A percentile compares a stretch with the other conserved stretches of the same genome.
phyloP scores from a whole-genome alignment of 2,797 vertebrate species.

The Podarcis lilfordi region DNA sequence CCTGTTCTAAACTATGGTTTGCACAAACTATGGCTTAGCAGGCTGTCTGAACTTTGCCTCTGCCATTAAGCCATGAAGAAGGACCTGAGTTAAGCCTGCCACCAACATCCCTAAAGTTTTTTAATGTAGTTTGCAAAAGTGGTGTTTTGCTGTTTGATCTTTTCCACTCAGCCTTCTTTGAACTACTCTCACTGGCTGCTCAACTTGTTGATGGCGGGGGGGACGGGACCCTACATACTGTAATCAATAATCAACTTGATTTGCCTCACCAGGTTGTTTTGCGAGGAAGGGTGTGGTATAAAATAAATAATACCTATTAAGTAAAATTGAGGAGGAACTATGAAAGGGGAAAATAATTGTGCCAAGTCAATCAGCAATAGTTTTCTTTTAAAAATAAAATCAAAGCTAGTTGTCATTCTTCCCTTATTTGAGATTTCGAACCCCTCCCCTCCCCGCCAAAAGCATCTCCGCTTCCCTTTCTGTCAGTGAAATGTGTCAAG shows the following conservation, averaged over 20 bases:
- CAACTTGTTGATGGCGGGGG: background rate
- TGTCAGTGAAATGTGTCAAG: slow-evolving; percentile 35
- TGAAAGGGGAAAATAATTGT: background rate
- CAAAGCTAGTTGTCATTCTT: background rate
- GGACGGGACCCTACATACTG: too few relatives aligned
- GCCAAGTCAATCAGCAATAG: background rate
- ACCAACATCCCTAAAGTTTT: slow-evolving; percentile 53
- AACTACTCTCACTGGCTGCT: background rate
- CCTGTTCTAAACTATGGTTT: background rate
- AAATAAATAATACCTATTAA: background rate
- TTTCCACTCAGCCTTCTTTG: background rate
- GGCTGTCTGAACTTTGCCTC: background rate
- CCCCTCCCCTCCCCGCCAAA: background rate
- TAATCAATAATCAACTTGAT: background rate
- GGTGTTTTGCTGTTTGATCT: background rate
- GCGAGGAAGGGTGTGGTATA: too few relatives aligned
- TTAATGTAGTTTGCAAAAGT: slow-evolving; percentile 30
- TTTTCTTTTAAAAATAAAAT: background rate
- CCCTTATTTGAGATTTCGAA: background rate
- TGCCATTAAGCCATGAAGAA: slow-evolving; percentile 64
- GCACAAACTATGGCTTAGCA: background rate
- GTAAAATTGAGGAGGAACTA: background rate
- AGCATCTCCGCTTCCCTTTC: slow-evolving; percentile 36
- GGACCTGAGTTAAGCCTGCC: slow-evolving; percentile 52
- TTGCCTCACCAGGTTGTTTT: too few relatives aligned